Conservation (phyloP, 2,113 vertebrate species). For the Dicrurus megarhynchus region DNA sequence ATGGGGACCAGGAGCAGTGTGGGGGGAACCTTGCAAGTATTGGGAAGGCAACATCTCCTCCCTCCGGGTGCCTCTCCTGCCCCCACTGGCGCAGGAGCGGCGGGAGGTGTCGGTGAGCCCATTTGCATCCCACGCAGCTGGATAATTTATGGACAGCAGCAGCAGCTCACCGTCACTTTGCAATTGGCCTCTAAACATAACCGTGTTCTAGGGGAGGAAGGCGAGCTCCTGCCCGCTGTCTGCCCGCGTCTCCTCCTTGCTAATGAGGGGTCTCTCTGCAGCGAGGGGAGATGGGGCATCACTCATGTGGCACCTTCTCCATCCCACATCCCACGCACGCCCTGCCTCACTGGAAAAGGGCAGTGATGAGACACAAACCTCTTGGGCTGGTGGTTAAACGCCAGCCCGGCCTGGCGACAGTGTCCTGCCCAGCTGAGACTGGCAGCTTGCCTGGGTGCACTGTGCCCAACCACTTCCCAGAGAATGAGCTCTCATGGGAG, state of each 20-base stretch:
- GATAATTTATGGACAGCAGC: slow-evolving; percentile 47
- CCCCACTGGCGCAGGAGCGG: background rate
- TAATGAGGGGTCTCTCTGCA: background rate
- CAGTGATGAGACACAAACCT: accelerated
- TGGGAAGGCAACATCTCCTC: background rate
- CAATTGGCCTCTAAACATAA: slow-evolving; percentile 52
- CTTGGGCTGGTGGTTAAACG: background rate
- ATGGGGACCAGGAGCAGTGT: background rate
- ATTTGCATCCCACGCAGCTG: background rate
- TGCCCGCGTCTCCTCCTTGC: background rate
- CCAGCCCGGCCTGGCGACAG: background rate
- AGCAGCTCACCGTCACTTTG: background rate
- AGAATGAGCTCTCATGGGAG: background rate
- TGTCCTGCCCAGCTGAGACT: background rate
- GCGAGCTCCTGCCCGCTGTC: background rate
- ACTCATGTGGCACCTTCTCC: background rate
- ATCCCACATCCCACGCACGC: accelerated
- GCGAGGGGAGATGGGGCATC: accelerated
- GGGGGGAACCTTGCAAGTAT: background rate
- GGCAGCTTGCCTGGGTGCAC: accelerated
- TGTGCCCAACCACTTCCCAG: background rate
- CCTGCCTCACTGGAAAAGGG: background rate
- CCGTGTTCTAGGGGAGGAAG: background rate
- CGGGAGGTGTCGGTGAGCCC: background rate
- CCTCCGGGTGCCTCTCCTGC: background rate